phyloP scores from a whole-genome alignment of 2,888 invertebrate species.

The Rhingia rostrata region DNA sequence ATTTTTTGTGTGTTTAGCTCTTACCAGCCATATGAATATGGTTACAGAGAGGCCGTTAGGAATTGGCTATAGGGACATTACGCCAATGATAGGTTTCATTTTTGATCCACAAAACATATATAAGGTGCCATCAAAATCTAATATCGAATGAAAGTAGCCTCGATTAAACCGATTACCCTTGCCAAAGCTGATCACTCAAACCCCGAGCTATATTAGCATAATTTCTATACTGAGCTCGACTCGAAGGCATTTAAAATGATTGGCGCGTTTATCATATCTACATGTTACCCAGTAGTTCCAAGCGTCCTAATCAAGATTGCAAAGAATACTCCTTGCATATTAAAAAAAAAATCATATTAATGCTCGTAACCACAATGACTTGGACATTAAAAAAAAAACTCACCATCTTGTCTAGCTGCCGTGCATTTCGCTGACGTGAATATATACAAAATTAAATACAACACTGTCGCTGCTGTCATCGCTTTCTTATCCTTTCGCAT shows the following conservation, averaged over 20 bases:
- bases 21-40: no score
- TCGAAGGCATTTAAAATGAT: constrained; percentile 10
- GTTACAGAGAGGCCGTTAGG: no score
- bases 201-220: background rate
- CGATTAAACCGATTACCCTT: background rate
- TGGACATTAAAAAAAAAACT: constrained; percentile 31
- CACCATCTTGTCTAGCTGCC: constrained; percentile 73
- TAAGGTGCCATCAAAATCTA: background rate
- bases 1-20: no score
- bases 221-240: background rate
- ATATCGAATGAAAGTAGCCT: background rate
- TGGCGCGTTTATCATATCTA: constrained; percentile 18
- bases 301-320: constrained; percentile 36
- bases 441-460: constrained; percentile 75
- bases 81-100: no score
- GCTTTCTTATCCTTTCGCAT: constrained; percentile 73
- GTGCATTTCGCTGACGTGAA: constrained; percentile 72
- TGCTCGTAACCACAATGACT: background rate
- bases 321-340: background rate
- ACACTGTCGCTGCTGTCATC: constrained; percentile 69
- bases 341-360: background rate
- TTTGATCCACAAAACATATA: background rate
- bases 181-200: background rate
- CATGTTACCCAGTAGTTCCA: constrained; percentile 10
- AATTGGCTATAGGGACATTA: no score